These are phyloP conservation scores for Anthonomus grandis DNA, from an alignment of 1,140 invertebrate genomes.

Conservation along the genomic window DNA sequence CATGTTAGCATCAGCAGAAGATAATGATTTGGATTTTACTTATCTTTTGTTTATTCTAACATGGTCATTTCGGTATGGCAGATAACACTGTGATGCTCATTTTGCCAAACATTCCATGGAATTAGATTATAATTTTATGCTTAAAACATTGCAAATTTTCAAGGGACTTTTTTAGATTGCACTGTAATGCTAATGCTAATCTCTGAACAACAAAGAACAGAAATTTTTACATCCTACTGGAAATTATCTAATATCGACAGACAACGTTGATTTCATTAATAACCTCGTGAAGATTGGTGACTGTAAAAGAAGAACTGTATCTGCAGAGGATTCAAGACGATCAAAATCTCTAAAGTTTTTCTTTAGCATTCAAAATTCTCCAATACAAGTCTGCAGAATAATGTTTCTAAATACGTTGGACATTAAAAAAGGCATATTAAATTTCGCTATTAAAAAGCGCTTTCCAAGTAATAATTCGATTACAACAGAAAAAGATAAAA, in stretches of 20 bases:
- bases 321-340: background rate
- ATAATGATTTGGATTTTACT: too few relatives aligned
- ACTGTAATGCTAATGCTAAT: background rate
- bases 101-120: too few relatives aligned
- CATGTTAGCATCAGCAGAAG: too few relatives aligned
- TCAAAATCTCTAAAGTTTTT: background rate
- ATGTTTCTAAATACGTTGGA: background rate
- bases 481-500: slow-evolving; percentile 4
- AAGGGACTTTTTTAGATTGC: background rate
- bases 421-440: background rate
- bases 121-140: too few relatives aligned
- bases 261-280: background rate
- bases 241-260: background rate
- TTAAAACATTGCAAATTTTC: background rate
- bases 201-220: background rate
- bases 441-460: slow-evolving; percentile 7
- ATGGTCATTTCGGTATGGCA: too few relatives aligned
- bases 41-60: too few relatives aligned
- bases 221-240: background rate
- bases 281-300: background rate
- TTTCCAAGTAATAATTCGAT: slow-evolving; percentile 1
- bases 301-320: background rate
- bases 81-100: too few relatives aligned
- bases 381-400: background rate
- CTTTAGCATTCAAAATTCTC: background rate